These are phyloP conservation scores for Diglossa cyanea DNA, from an alignment of 2,797 vertebrate species.

Conservation along the genomic window DNA sequence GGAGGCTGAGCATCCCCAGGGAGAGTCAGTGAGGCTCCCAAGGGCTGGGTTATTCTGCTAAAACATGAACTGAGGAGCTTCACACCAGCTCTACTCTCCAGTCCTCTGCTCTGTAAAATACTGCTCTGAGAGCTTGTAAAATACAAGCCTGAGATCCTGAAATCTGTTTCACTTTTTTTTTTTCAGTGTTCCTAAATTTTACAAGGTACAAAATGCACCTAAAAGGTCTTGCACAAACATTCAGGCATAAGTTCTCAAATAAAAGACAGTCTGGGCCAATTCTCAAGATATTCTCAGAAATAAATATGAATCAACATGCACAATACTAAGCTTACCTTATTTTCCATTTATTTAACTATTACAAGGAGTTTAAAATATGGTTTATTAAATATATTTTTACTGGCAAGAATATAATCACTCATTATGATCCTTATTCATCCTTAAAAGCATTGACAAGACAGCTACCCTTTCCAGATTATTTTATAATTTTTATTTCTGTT, in stretches of 20 bases:
- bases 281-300: not conserved
- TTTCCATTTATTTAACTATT: not conserved
- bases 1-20: not conserved
- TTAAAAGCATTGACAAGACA: not conserved
- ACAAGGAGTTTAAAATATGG: not conserved
- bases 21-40: not conserved
- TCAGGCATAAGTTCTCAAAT: not conserved
- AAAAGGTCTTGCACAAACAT: not conserved
- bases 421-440: not conserved
- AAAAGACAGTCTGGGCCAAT: not conserved
- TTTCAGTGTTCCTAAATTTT: not conserved
- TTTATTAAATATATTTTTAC: not conserved
- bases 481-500: not conserved
- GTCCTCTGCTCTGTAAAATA: conserved; percentile 31
- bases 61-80: conserved; percentile 13
- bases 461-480: not conserved
- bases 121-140: not conserved
- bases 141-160: not conserved
- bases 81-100: conserved; percentile 2
- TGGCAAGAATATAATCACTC: not conserved
- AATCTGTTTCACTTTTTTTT: conserved; percentile 21
- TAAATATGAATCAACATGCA: not conserved
- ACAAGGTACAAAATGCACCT: not conserved
- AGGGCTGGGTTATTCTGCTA: conserved; percentile 14
- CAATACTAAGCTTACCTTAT: not conserved